Conservation (phyloP, 2,113 vertebrate genomes). For the Murina feae region DNA sequence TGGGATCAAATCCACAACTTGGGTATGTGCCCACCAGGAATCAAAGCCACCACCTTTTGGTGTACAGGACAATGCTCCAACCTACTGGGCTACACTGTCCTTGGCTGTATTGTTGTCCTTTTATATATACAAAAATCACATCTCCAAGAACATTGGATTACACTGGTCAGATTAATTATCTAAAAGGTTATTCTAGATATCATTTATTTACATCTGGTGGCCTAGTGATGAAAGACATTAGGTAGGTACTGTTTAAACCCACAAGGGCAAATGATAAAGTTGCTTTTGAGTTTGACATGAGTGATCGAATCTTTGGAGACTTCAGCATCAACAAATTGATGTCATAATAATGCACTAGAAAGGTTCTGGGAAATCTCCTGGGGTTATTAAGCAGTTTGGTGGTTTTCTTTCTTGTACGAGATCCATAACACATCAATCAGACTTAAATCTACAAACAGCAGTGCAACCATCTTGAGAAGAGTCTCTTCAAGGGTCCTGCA, state of each 20-base stretch:
- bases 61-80: too few relatives aligned
- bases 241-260: not conserved
- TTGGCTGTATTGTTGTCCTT: not conserved
- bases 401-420: conserved; percentile 22
- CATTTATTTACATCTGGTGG: not conserved
- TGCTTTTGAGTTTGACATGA: not conserved
- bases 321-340: not conserved
- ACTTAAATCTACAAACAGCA: not conserved
- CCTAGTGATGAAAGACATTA: not conserved
- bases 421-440: not conserved
- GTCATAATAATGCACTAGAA: not conserved
- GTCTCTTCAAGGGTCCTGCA: not conserved
- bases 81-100: too few relatives aligned
- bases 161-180: not conserved
- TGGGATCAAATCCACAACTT: too few relatives aligned
- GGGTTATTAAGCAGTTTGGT: not conserved
- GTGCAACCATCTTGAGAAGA: not conserved
- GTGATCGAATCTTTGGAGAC: not conserved
- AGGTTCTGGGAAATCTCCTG: conserved; percentile 6
- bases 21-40: too few relatives aligned
- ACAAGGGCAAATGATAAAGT: not conserved
- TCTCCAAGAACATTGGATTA: not conserved
- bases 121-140: conserved; percentile 22
- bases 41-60: too few relatives aligned
- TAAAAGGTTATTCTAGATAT: not conserved